These are phyloP conservation scores for Trachymyrmex septentrionalis DNA, from an alignment of 1,140 invertebrate species.

Conservation along the genomic window DNA sequence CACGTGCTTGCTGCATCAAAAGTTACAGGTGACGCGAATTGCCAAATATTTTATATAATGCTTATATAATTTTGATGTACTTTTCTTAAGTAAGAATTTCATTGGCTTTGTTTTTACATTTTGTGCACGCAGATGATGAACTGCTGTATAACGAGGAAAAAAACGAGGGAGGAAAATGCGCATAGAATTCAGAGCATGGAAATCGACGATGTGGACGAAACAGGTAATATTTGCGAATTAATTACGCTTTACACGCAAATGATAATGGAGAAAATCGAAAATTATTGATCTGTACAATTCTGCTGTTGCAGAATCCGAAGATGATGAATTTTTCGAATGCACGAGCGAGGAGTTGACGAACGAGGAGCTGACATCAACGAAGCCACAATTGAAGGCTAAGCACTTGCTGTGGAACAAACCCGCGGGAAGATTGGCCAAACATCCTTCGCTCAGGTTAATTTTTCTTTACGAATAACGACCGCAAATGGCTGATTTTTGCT, in stretches of 20 bases:
- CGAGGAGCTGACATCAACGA: conserved; percentile 81
- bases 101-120: conserved; percentile 42
- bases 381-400: conserved; percentile 79
- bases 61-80: not conserved
- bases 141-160: conserved; percentile 95
- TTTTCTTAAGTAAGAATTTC: conserved; percentile 6
- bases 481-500: not conserved
- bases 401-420: conserved; percentile 90
- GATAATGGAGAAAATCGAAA: not conserved
- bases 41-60: conserved; percentile 51
- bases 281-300: not conserved
- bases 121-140: conserved; percentile 94
- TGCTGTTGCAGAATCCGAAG: conserved; percentile 81
- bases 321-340: conserved; percentile 96
- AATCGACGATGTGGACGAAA: conserved; percentile 76
- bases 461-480: not conserved
- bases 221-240: conserved; percentile 65
- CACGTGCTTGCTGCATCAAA: conserved; percentile 97
- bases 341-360: conserved; percentile 87
- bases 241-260: not conserved
- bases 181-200: conserved; percentile 78
- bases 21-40: conserved; percentile 89
- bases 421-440: conserved; percentile 90
- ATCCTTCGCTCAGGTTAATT: conserved; percentile 88
- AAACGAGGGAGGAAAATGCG: conserved; percentile 86